These are phyloP conservation scores for Chromobotia macracanthus DNA, from an alignment of 2,797 vertebrate genomes.

Conservation along the genomic window DNA sequence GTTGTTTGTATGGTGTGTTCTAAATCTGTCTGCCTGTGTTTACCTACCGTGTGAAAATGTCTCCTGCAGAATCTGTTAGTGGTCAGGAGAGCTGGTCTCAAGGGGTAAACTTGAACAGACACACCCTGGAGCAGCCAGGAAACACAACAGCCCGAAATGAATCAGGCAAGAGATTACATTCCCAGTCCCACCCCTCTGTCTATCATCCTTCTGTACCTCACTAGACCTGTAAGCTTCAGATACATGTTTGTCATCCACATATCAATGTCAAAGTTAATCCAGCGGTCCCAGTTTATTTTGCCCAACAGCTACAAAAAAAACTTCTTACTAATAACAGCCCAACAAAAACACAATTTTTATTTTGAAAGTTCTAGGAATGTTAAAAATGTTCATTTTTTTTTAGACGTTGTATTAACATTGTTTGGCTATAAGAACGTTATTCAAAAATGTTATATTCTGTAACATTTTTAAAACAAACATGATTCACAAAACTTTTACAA, in stretches of 20 bases:
- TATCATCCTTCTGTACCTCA: neutral
- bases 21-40: neutral
- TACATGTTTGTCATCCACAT: neutral
- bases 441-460: too few relatives aligned
- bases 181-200: slow-evolving; percentile 9
- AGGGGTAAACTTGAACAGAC: slow-evolving; percentile 50
- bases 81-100: slow-evolving; percentile 57
- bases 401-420: too few relatives aligned
- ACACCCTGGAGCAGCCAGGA: slow-evolving; percentile 59
- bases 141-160: slow-evolving; percentile 65
- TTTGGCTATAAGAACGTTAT: too few relatives aligned
- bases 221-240: neutral
- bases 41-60: neutral
- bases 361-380: too few relatives aligned
- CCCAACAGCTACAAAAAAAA: too few relatives aligned
- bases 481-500: too few relatives aligned
- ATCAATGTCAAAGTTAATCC: neutral
- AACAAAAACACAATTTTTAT: too few relatives aligned
- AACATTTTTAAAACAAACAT: too few relatives aligned
- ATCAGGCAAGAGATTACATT: slow-evolving; percentile 66
- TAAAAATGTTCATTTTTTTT: too few relatives aligned
- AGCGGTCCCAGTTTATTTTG: too few relatives aligned
- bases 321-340: too few relatives aligned
- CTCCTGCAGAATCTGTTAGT: slow-evolving; percentile 48
- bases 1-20: neutral